Conservation (phyloP, 2,113 vertebrate genomes). For the Carassius gibelio region DNA sequence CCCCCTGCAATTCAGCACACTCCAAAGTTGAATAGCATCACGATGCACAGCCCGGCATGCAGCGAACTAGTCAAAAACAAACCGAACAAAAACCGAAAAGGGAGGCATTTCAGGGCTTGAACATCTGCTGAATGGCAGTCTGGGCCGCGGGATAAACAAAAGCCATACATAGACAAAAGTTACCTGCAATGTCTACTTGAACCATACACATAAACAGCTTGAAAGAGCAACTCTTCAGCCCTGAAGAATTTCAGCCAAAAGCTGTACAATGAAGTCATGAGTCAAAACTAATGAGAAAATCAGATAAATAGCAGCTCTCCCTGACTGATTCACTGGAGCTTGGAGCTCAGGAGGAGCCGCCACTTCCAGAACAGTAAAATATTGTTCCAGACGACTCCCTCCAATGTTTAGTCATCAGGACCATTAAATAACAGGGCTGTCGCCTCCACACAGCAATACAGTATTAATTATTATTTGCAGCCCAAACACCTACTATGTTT, state of each 20-base stretch:
- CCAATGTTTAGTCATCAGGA: constrained; percentile 87
- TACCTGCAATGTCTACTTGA: constrained; percentile 55
- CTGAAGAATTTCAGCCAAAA: constrained; percentile 66
- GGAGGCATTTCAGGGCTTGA: constrained; percentile 38
- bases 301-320: constrained; percentile 79
- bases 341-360: constrained; percentile 73
- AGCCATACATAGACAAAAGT: constrained; percentile 45
- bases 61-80: constrained; percentile 51
- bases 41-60: constrained; percentile 22
- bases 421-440: constrained; percentile 82
- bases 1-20: constrained; percentile 48
- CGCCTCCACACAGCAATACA: constrained; percentile 80
- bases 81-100: constrained; percentile 25
- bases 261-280: constrained; percentile 74
- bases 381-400: constrained; percentile 80
- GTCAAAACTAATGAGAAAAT: constrained; percentile 82
- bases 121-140: constrained; percentile 29
- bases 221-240: constrained; percentile 58
- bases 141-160: constrained; percentile 14
- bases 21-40: constrained; percentile 50
- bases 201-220: constrained; percentile 52
- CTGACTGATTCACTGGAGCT: constrained; percentile 81
- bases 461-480: constrained; percentile 92
- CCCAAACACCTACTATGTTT: constrained; percentile 93
- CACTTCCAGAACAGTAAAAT: constrained; percentile 86